These are phyloP conservation scores for Desoria tigrina DNA, from an alignment of 2,888 invertebrate species.

Conservation along the genomic window DNA sequence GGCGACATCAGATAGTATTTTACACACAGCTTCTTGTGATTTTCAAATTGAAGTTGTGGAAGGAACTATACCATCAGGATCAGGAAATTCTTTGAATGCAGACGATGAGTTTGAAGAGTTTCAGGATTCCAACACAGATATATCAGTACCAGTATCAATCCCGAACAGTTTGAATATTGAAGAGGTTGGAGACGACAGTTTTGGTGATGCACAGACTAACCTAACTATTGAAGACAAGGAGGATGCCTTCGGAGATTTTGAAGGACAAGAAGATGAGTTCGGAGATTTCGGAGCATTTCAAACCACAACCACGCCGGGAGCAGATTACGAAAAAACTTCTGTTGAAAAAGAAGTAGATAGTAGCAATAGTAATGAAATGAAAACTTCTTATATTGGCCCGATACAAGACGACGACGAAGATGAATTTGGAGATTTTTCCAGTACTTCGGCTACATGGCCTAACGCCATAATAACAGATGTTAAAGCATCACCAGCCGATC, in stretches of 20 bases:
- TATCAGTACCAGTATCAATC: neutral
- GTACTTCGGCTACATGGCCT: neutral
- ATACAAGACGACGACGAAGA: conserved; percentile 22
- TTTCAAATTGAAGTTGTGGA: too few species aligned
- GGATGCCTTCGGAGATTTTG: neutral
- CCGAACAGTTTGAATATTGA: neutral
- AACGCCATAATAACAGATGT: neutral
- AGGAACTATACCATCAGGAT: too few species aligned
- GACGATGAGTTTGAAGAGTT: conserved; percentile 23
- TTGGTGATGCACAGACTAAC: neutral
- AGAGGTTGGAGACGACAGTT: conserved; percentile 3
- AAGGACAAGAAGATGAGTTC: conserved; percentile 26
- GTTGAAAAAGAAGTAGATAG: neutral
- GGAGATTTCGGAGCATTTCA: conserved; percentile 34
- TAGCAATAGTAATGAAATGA: neutral
- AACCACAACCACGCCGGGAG: neutral
- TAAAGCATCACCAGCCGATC: neutral
- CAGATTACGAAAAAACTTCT: neutral
- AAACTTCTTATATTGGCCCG: conserved; percentile 1
- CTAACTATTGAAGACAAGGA: conserved; percentile 4
- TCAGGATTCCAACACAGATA: conserved; percentile 11
- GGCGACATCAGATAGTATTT: too few species aligned
- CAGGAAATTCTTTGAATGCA: neutral
- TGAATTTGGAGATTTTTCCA: neutral
- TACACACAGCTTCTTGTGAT: too few species aligned